phyloP scores from a whole-genome alignment of 1,140 invertebrate genomes.

The Oncopeltus fasciatus region DNA sequence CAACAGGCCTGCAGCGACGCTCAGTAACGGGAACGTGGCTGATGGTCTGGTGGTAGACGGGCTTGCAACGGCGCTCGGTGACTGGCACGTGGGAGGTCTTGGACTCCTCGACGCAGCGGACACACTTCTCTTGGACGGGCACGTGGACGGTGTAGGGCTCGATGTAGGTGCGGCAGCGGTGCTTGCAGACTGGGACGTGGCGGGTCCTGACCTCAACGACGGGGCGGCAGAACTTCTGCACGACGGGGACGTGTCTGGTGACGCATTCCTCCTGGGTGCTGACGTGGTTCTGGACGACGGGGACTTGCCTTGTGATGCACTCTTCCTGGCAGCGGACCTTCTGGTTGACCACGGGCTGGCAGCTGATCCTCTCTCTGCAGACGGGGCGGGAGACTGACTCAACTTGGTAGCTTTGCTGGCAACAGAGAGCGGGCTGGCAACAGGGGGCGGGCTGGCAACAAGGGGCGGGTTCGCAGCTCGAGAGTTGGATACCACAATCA shows the following conservation, averaged over 20 bases:
- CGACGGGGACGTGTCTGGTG: constrained; percentile 3
- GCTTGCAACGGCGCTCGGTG: neutral
- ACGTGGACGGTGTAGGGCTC: constrained; percentile 9
- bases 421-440: neutral
- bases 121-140: neutral
- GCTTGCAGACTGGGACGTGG: constrained; percentile 7
- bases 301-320: neutral
- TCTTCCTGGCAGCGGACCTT: no score
- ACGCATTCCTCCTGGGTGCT: neutral
- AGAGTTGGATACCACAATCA: neutral
- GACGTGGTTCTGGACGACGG: no score
- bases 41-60: neutral
- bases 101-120: constrained; percentile 4
- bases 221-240: neutral
- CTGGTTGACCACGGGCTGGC: no score
- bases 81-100: neutral
- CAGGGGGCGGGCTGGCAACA: no score
- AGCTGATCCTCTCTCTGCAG: neutral
- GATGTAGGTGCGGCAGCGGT: neutral
- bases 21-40: constrained; percentile 6
- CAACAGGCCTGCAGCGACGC: constrained; percentile 1
- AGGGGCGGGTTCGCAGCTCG: neutral
- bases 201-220: neutral
- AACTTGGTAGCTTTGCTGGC: neutral
- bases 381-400: neutral